Evolutionary conservation across 2,797 vertebrate species (phyloP).

Genomic region (Diplodus sargus): DNA sequence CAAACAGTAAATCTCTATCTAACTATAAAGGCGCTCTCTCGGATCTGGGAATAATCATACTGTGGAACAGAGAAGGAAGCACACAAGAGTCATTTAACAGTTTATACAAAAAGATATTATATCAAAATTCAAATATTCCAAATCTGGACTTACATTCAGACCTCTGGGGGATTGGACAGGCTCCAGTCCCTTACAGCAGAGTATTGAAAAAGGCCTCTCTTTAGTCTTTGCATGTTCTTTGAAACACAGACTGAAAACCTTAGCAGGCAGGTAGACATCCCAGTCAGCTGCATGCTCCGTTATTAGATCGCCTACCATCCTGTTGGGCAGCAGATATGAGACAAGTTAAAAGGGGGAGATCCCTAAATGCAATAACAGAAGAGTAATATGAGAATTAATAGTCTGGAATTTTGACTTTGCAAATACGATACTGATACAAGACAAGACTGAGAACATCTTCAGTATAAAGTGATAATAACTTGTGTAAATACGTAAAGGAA

Average conservation of each 20-base stretch:
- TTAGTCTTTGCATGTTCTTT: slow-evolving; percentile 74
- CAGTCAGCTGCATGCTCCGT: slow-evolving; percentile 77
- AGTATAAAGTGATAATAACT: background rate
- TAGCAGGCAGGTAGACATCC: slow-evolving; percentile 81
- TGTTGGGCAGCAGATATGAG: slow-evolving; percentile 33
- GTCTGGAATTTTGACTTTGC: no score
- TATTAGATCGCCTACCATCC: slow-evolving; percentile 77
- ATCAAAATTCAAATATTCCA: background rate
- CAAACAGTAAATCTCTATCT: slow-evolving; percentile 32
- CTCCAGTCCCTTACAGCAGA: slow-evolving; percentile 67
- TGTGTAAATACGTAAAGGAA: background rate
- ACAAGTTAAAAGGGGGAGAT: background rate
- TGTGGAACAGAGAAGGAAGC: slow-evolving; percentile 41
- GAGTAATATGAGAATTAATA: background rate
- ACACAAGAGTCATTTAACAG: slow-evolving; percentile 10
- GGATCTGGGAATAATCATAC: slow-evolving; percentile 62
- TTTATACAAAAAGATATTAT: background rate
- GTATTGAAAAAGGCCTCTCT: slow-evolving; percentile 78
- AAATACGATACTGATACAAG: no score
- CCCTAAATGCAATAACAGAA: background rate
- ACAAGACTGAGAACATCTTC: background rate
- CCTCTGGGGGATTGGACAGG: slow-evolving; percentile 57
- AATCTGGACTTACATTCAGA: slow-evolving; percentile 52
- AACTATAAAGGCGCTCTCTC: slow-evolving; percentile 68
- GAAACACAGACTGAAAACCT: slow-evolving; percentile 80